phyloP scores from a whole-genome alignment of 2,797 vertebrate species.

The Malacoctenus gilli region DNA sequence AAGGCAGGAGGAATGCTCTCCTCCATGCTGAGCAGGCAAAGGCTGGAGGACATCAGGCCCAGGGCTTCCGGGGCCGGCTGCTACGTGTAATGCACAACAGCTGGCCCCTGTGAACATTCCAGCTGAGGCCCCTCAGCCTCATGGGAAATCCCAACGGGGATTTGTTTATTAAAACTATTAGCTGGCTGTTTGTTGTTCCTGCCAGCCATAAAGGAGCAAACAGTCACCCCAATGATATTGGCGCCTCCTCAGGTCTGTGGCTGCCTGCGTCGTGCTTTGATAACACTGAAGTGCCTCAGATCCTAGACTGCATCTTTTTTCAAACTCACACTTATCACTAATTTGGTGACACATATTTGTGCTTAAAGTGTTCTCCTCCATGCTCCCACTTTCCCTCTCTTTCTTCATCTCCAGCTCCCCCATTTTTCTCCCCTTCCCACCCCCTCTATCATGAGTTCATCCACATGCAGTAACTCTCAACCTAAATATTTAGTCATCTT shows the following conservation, averaged over 20 bases:
- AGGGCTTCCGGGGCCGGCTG: constrained; percentile 75
- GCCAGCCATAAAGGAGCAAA: constrained; percentile 69
- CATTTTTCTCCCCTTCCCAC: constrained; percentile 58
- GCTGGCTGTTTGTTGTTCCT: constrained; percentile 80
- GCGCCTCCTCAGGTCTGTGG: constrained; percentile 33
- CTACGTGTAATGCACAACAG: constrained; percentile 79
- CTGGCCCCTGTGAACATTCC: constrained; percentile 82
- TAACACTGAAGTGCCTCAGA: constrained; percentile 22
- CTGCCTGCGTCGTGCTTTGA: constrained; percentile 13
- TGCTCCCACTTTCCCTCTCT: constrained; percentile 59
- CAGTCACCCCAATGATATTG: constrained; percentile 50
- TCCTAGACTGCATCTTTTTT: constrained; percentile 19
- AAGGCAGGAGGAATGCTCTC: constrained; percentile 64
- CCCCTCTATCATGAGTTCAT: constrained; percentile 82
- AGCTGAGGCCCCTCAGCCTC: constrained; percentile 78
- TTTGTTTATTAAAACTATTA: constrained; percentile 83
- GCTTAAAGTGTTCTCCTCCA: constrained; percentile 41
- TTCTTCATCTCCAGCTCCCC: constrained; percentile 59
- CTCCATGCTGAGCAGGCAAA: constrained; percentile 66
- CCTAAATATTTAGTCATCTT: constrained; percentile 89
- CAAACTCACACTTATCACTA: constrained; percentile 31
- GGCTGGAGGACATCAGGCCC: constrained; percentile 68
- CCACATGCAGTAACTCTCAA: constrained; percentile 87
- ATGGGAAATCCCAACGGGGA: constrained; percentile 78
- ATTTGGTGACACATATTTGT: no score